Evolutionary conservation across 2,797 vertebrate genomes (phyloP), one percentile per base, ranked within the genome.

Genomic region (Sebastes reedi): DNA sequence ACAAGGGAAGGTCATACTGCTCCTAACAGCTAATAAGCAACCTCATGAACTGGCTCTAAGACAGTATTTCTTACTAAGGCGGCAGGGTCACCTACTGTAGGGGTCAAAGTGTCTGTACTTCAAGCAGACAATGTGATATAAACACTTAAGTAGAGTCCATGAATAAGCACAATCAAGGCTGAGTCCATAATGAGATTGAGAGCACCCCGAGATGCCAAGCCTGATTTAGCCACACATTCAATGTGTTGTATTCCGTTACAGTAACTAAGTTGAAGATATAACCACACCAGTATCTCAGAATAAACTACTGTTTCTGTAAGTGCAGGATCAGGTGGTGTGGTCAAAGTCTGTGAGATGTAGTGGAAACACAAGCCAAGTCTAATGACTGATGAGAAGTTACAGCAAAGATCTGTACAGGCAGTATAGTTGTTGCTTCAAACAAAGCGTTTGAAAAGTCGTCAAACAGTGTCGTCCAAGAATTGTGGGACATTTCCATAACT

Each of bases 101-200:
- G 11, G 72, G 64, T 34, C 42, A 68, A 39, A 60, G 36, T 29
- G 25, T 1, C 34, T 27, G 39, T 32, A 62, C 55, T 76, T 71
- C 25, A 67, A 14, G 30, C n/a, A 77, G 58, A 50, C 56, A 55
- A 72, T 77, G 36, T 36, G 59, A 18, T 29, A 29, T 20, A 32
- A 59, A 58, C 61, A 22, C 62, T 6, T 60, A 36, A 27, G 46
- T n/a, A 42, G 42, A 71, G 52, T 25, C 39, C 62, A 34, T 22
- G 3, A 59, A 52, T n/a, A 56, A 46, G 34, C 9, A 25, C 39
- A 55, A 32, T 61, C 12, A 34, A 77, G 69, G 65, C n/a, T 61
- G 14, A 59, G 70, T 75, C 70, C 50, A 34, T 72, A 79, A 72
- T 52, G 24, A 74, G 67, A 78, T 56, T 27, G 6, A 59, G 61